Evolutionary conservation across 1,140 invertebrate species (phyloP).

Genomic region (Drosophila rhopaloa): DNA sequence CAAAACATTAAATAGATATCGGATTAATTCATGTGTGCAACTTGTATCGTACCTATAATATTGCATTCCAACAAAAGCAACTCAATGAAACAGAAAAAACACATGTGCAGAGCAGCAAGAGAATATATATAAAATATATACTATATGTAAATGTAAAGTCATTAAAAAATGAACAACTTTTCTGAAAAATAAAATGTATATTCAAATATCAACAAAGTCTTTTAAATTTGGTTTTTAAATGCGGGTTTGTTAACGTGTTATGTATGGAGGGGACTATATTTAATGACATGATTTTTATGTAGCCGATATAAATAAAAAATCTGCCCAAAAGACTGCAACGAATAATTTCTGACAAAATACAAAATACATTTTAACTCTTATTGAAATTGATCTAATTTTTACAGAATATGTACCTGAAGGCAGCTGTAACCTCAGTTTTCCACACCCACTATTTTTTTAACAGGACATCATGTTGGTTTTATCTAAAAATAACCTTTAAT

Average conservation of each 20-base stretch:
- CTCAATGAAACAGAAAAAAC: constrained; percentile 30
- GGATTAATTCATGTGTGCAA: constrained; percentile 64
- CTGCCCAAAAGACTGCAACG: constrained; percentile 7
- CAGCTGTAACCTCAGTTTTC: too few species aligned
- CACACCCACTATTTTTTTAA: too few species aligned
- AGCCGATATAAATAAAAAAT: too few species aligned
- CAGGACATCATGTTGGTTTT: too few species aligned
- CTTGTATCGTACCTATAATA: constrained; percentile 49
- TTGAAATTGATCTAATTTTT: too few species aligned
- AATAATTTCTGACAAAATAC: neutral
- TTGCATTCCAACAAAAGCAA: constrained; percentile 35
- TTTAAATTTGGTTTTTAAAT: constrained; percentile 3
- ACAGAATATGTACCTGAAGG: too few species aligned
- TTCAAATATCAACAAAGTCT: constrained; percentile 66
- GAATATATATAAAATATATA: constrained; percentile 55
- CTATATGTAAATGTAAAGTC: constrained; percentile 77
- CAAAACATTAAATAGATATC: constrained; percentile 46
- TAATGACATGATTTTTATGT: neutral
- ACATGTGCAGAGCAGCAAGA: constrained; percentile 27
- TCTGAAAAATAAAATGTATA: constrained; percentile 83
- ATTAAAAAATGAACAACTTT: constrained; percentile 76
- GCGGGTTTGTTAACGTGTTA: too few species aligned
- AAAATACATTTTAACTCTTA: too few species aligned
- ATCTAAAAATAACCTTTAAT: neutral
- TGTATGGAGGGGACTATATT: too few species aligned